Evolutionary conservation across 2,888 invertebrate species (phyloP), one percentile per base, ranked within the genome.

Genomic region (Zootermopsis nevadensis): DNA sequence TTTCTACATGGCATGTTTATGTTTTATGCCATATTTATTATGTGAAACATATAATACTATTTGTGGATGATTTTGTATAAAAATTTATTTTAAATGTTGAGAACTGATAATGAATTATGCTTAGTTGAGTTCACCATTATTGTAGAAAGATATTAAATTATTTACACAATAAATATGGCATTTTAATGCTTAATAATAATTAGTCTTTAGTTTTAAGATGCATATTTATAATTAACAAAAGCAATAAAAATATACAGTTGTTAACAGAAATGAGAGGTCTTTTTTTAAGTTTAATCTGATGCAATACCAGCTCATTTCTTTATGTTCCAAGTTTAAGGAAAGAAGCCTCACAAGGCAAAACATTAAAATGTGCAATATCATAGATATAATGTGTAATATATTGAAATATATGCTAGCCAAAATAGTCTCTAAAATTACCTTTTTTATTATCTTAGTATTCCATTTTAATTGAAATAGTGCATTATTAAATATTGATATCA

Each of bases 361-460:
- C 72, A 53, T 81, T 67, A 24, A 80, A 80, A 67, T 69, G 66
- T 80, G 69, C 66, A 80, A 80, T 69, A 67, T 66, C 27, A 80
- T 80, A 81, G 72, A 81, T 69, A 31, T 69, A 33, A 72, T 31
- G 33, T 72, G 69, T 72, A 81, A 81, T 72, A 81, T 67, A 67
- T 48, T 42, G 80, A 42, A 60, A 27, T 67, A 72, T 81, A 30
- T 72, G 48, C 24, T 69, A 48, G 30, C 42, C 72, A 69, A 81
- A 81, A 81, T 79, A 53, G 38, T 77, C 31, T 31, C 53, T 22
- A 31, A 77, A 53, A 55, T 42, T 77, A 77, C 55, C 48, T 33
- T 77, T 27, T 77, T 33, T 48, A 55, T 31, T 53, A 55, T 77
- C 55, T 53, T 55, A 30, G 55, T 77, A 30, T 77, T 31, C 33